Base-by-base conservation (phyloP, 2,888 invertebrate species). In the Pseudanteris insignis region DNA sequence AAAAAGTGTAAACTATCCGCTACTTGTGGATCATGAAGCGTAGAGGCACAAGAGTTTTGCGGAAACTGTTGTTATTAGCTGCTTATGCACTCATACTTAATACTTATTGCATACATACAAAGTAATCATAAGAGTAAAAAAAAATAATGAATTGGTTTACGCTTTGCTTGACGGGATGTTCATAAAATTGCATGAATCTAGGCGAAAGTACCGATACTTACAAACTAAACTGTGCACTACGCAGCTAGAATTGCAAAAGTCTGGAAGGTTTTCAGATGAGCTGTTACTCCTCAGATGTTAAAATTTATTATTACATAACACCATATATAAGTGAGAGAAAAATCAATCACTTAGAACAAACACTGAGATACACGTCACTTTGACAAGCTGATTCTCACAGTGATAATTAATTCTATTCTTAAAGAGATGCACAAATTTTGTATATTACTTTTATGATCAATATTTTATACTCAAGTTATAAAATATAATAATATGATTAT, bases 1-100 rank as follows among this genome's bases (percentile, higher is more conserved):
- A 67, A 68, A 63, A 64, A 51, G 57, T 32, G 50, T 25, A 33
- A 46, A 50, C 55, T 50, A 47, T 62, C 60, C 48, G 61, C 50
- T 54, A 47, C 24, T 30, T 51, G 51, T 14, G 37, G 47, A 26
- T 33, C 44, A 14, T 55, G 24, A 50, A 38, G 63, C 55, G 55
- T 61, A 36, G 25, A 55, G 46, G 50, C 30, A 34, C 13, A 13
- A 33, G 26, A 44, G 33, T 55, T 62, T 60, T 38, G 37, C 41
- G 54, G 50, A 62, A 57, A 57, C 51, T 24, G 46, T 40, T 30
- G 47, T 63, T 54, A 54, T 63, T 58, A 54, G 21, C 36, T 58
- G 40, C 44, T 53, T 47, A 38, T 40, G 26, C 54, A 25, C 40
- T 36, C 36, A 29, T 44, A 34, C 51, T 21, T 33, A 18, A 34